Evolutionary conservation across 2,888 invertebrate species (phyloP).

Genomic region (Capitulum mitella): DNA sequence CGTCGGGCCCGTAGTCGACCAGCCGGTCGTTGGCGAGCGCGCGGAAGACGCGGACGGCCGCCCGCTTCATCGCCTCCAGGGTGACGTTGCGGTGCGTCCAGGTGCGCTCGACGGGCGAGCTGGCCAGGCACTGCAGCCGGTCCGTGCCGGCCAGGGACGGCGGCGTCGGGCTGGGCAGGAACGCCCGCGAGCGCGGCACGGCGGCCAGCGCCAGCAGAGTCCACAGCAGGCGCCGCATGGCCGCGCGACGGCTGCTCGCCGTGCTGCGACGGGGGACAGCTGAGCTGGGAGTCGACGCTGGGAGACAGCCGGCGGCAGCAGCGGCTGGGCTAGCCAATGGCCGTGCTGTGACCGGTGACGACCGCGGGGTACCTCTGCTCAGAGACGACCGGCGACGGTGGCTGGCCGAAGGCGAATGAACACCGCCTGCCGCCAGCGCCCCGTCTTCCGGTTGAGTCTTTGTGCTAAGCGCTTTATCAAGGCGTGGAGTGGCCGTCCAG

Average conservation of each 20-base stretch:
- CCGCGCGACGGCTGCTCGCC: not conserved
- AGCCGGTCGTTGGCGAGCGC: not conserved
- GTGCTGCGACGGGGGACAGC: no score
- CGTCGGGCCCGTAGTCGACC: not conserved
- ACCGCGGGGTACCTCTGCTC: no score
- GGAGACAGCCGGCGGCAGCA: not conserved
- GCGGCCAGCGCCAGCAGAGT: not conserved
- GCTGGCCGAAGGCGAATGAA: not conserved
- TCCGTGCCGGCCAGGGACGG: not conserved
- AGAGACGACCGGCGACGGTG: no score
- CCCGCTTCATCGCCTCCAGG: not conserved
- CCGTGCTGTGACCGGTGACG: no score
- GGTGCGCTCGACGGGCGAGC: not conserved
- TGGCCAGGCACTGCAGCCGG: not conserved
- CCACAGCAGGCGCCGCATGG: not conserved
- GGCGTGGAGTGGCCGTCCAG: not conserved
- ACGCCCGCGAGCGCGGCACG: not conserved
- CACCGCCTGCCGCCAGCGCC: not conserved
- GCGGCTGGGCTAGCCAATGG: no score
- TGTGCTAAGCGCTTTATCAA: not conserved
- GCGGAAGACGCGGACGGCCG: not conserved
- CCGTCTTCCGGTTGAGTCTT: not conserved
- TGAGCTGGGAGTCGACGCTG: not conserved
- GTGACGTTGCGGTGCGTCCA: conserved; percentile 13
- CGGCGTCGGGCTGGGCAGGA: not conserved